Percentiles rank a stretch among this genome's conserved stretches.
phyloP scores from a whole-genome alignment of 2,113 vertebrate genomes.

The Lycaon pictus region DNA sequence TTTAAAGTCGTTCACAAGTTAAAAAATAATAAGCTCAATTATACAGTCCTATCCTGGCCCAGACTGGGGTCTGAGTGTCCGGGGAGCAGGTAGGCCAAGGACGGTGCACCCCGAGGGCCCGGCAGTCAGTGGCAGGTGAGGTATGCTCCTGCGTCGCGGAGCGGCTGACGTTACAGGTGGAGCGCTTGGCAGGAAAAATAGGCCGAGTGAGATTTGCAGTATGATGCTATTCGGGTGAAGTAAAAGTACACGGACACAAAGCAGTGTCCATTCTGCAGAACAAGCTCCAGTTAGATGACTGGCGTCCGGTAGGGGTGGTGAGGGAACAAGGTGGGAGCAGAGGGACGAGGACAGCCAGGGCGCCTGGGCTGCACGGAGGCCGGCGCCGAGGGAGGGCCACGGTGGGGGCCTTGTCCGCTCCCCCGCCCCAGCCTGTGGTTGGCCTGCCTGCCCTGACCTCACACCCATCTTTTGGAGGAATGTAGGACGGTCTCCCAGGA shows the following conservation, averaged over 20 bases:
- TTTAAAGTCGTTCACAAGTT: conserved; percentile 11
- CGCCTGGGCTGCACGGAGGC: no score
- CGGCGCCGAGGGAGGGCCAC: no score
- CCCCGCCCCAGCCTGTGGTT: no score
- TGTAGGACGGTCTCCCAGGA: background rate
- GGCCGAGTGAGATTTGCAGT: background rate
- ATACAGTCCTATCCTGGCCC: background rate
- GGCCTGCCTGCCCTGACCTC: background rate
- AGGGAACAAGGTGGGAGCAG: background rate
- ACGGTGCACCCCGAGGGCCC: accelerated
- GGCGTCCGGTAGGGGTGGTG: background rate
- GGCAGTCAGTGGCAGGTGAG: background rate
- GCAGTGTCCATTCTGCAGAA: background rate
- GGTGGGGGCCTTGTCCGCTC: no score
- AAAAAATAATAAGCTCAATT: background rate
- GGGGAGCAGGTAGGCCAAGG: background rate
- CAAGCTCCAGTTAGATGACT: background rate
- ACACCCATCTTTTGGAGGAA: background rate
- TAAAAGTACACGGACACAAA: background rate
- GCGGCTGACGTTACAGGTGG: background rate
- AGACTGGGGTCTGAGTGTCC: background rate
- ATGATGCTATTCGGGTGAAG: background rate
- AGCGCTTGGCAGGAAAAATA: background rate
- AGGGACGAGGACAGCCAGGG: no score
- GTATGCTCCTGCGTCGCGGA: background rate